A percentile compares a stretch with the other conserved stretches of the same genome.
phyloP scores from a whole-genome alignment of 2,113 vertebrate genomes.

The Serilophus lunatus region DNA sequence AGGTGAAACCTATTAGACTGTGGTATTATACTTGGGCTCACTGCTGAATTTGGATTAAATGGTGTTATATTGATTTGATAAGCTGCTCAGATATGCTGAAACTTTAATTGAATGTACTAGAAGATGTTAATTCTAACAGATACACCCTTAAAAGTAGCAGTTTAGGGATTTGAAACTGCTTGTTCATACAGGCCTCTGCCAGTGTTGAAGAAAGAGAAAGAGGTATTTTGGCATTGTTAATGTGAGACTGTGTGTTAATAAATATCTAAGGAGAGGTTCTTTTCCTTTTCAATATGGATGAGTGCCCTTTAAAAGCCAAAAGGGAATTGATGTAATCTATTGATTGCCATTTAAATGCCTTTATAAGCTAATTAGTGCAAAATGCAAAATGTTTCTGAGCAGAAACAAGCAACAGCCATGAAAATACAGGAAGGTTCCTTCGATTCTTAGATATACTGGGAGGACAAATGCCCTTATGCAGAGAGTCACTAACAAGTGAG shows the following conservation, averaged over 20 bases:
- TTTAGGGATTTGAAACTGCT: not conserved
- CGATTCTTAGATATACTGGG: not conserved
- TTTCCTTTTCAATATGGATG: not conserved
- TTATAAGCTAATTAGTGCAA: constrained; percentile 37
- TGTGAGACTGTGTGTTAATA: not conserved
- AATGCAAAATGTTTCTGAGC: constrained; percentile 49
- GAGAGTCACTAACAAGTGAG: not conserved
- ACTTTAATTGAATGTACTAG: constrained; percentile 23
- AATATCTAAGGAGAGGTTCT: constrained; percentile 8
- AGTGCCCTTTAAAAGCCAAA: constrained; percentile 54
- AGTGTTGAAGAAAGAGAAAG: not conserved
- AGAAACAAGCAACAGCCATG: not conserved
- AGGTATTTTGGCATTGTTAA: not conserved
- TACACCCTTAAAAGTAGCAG: not conserved
- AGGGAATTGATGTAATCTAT: constrained; percentile 50
- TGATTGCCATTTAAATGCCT: constrained; percentile 61
- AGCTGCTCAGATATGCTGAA: not conserved
- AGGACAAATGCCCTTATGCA: not conserved
- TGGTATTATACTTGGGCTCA: not conserved
- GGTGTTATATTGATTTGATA: not conserved
- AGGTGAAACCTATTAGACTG: not conserved
- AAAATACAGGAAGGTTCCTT: not conserved
- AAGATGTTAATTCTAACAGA: constrained; percentile 7
- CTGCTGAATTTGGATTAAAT: not conserved
- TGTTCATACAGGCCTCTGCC: not conserved